A percentile compares a stretch with the other conserved stretches of the same genome.
phyloP scores from a whole-genome alignment of 2,113 vertebrate genomes.

The Odontesthes bonariensis region DNA sequence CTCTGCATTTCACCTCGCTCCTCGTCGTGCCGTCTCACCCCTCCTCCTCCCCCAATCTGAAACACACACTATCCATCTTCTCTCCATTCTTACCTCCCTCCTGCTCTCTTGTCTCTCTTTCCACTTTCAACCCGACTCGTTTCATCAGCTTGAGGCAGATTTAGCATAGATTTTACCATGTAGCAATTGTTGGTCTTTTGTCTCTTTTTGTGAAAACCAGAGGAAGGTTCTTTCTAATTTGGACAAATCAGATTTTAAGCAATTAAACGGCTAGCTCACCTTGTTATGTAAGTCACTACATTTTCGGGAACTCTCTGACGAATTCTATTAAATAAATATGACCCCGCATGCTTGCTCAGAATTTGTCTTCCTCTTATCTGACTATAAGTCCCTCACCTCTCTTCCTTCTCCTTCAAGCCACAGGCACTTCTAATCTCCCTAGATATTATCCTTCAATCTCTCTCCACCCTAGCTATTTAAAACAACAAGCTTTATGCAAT shows the following conservation, averaged over 20 bases:
- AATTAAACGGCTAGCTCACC: neutral
- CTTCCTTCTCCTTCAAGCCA: neutral
- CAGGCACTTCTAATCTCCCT: constrained; percentile 5
- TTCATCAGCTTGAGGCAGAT: constrained; percentile 7
- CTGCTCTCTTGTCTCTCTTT: neutral
- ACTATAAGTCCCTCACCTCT: neutral
- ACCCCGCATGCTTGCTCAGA: neutral
- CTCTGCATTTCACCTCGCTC: constrained; percentile 25
- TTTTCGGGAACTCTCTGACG: neutral
- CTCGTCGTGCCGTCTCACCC: constrained; percentile 24
- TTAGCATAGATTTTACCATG: constrained; percentile 5
- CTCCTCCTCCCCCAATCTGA: constrained; percentile 31
- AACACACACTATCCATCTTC: constrained; percentile 34
- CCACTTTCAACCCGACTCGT: neutral
- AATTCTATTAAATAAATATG: neutral
- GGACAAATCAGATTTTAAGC: neutral
- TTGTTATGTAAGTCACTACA: neutral
- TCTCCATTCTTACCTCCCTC: neutral
- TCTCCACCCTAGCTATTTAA: constrained; percentile 17
- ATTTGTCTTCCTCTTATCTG: neutral
- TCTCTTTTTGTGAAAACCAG: neutral
- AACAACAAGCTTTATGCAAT: constrained; percentile 39
- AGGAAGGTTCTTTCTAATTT: neutral
- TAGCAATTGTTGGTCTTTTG: neutral
- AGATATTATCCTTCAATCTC: constrained; percentile 5